phyloP scores from a whole-genome alignment of 2,888 invertebrate genomes.

The Apamea crenata region DNA sequence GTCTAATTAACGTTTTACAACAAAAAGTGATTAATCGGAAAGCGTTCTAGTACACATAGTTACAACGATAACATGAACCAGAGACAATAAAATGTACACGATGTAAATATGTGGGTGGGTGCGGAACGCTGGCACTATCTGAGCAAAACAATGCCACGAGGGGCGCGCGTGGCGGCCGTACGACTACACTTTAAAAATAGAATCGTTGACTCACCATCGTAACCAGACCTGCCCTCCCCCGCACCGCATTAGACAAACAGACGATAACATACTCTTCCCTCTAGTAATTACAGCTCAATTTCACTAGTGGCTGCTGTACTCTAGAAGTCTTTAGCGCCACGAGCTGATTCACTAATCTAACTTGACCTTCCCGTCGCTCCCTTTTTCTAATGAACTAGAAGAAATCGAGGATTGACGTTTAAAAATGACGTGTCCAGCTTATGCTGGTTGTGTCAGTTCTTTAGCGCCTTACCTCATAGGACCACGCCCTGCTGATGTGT shows the following conservation, averaged over 20 bases:
- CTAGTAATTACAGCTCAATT: conserved; percentile 44
- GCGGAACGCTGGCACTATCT: conserved; percentile 69
- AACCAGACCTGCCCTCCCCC: conserved; percentile 70
- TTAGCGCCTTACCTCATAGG: conserved; percentile 73
- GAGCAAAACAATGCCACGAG: conserved; percentile 89
- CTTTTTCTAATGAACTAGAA: not conserved
- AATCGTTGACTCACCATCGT: conserved; percentile 74
- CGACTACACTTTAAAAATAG: conserved; percentile 84
- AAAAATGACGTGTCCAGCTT: conserved; percentile 40
- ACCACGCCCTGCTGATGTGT: conserved; percentile 84
- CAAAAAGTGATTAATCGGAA: conserved; percentile 70
- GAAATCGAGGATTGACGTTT: conserved; percentile 6
- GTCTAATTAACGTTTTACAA: conserved; percentile 80
- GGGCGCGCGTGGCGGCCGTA: conserved; percentile 81
- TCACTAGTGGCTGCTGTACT: conserved; percentile 35
- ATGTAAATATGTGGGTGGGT: conserved; percentile 81
- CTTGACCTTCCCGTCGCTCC: conserved; percentile 59
- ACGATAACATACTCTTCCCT: conserved; percentile 29
- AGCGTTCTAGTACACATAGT: conserved; percentile 74
- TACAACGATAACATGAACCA: conserved; percentile 73
- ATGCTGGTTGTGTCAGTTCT: conserved; percentile 48
- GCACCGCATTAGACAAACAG: conserved; percentile 32
- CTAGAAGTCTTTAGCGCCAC: conserved; percentile 12
- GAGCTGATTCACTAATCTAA: conserved; percentile 66
- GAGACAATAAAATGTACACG: conserved; percentile 81